Evolutionary conservation across 2,888 invertebrate genomes (phyloP).

Genomic region (Altica lythri): DNA sequence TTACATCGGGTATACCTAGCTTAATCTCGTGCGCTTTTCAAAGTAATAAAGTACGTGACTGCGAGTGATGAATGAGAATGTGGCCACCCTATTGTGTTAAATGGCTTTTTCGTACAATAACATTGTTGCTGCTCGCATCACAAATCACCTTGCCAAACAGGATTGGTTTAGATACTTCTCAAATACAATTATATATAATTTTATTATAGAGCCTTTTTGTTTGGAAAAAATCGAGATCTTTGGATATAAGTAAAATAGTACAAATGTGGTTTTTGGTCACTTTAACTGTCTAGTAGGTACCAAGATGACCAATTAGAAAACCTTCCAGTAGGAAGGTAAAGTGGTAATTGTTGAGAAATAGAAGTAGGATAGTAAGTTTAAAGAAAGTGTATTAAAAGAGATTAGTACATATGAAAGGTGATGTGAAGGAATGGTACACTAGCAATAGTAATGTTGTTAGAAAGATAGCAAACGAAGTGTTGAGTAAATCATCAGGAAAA

Average conservation of each 20-base stretch:
- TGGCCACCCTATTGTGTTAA: slow-evolving; percentile 34
- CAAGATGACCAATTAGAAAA: not conserved
- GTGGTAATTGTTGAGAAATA: not conserved
- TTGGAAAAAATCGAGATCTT: too few relatives aligned
- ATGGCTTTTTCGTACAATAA: slow-evolving; percentile 33
- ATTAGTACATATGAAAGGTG: too few relatives aligned
- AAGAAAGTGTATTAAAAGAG: too few relatives aligned
- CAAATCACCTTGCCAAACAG: slow-evolving; percentile 38
- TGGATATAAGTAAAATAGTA: too few relatives aligned
- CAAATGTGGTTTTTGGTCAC: not conserved
- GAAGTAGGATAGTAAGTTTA: too few relatives aligned
- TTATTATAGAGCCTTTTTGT: not conserved
- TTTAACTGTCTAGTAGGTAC: not conserved
- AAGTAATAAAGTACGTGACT: slow-evolving; percentile 24
- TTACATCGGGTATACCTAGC: not conserved
- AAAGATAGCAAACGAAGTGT: too few relatives aligned
- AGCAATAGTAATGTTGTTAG: too few relatives aligned
- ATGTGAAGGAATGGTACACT: too few relatives aligned
- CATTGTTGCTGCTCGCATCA: slow-evolving; percentile 32
- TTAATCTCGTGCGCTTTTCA: slow-evolving; percentile 18
- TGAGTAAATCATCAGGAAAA: too few relatives aligned
- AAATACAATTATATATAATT: not conserved
- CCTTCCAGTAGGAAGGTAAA: not conserved
- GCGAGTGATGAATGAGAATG: slow-evolving; percentile 36
- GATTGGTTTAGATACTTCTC: not conserved